Evolutionary conservation across 2,113 vertebrate species (phyloP), one percentile per base, ranked within the genome.

Genomic region (Peromyscus leucopus): DNA sequence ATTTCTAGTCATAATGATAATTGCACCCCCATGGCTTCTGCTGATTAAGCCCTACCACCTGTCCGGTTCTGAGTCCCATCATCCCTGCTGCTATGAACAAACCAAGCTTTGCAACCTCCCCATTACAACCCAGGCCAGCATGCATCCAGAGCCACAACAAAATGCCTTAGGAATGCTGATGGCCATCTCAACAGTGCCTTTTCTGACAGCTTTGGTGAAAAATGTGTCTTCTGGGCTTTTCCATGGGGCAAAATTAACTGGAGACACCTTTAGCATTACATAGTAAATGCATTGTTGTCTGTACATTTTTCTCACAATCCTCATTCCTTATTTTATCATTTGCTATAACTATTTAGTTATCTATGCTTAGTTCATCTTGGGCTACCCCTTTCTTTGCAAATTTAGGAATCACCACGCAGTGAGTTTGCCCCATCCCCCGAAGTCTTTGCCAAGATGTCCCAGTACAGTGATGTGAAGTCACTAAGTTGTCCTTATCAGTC

Each of bases 1-100:
- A 79, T 91, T 78, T 84, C 82, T 83, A 71, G 55, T 93, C 90
- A 57, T 84, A 80, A 91, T 87, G 69, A 93, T 74, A 76, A 96
- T 84, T 89, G 17, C 36, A 85, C 7, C 33, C 63, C 84, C 42
- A n/a, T 85, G 48, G 84, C 10, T 86, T 71, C 65, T 79, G 65
- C n/a, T 55, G 61, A 90, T 91, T 80, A 95, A 93, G n/a, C 83
- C 95, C 21, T 28, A 74, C 26, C 46, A 93, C 78, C 71, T 75
- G 31, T 57, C 55, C 39, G 69, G 72, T 86, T 92, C 92, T 75
- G 28, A 89, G 36, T 80, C 16, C 76, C 39, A 75, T 59, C 61
- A 92, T 74, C 7, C 17, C n/a, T 42, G 36, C 51, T 83, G 17
- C 63, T 80, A 89, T 74, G 55, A 96, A 85, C 22, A 79, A 93